phyloP scores from a whole-genome alignment of 1,140 invertebrate genomes.

The Mesaphorura yosii region DNA sequence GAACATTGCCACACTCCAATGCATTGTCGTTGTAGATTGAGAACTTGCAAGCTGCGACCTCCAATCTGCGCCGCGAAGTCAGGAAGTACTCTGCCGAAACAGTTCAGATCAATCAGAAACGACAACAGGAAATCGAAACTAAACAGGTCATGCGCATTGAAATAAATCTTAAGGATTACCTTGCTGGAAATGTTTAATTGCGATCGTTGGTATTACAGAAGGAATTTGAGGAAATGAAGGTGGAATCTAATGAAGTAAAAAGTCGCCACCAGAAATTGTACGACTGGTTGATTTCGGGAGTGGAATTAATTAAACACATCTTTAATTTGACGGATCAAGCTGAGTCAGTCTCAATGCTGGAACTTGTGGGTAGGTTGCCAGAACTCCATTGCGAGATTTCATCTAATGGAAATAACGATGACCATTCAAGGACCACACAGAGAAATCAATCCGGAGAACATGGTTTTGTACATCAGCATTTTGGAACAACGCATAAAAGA shows the following conservation, averaged over 20 bases:
- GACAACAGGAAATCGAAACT: slow-evolving; percentile 20
- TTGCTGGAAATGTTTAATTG: not conserved
- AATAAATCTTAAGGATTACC: not conserved
- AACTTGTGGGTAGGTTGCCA: slow-evolving; percentile 17
- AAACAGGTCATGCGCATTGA: slow-evolving; percentile 12
- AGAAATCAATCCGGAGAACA: slow-evolving; percentile 20
- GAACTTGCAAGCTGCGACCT: slow-evolving; percentile 17
- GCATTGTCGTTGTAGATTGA: slow-evolving; percentile 20
- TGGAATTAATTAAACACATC: slow-evolving; percentile 20
- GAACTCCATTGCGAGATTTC: not conserved
- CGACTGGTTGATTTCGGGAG: slow-evolving; percentile 22
- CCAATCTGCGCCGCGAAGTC: slow-evolving; percentile 15
- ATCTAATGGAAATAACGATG: not conserved
- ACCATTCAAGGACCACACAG: slow-evolving; percentile 15
- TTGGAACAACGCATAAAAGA: slow-evolving; percentile 23
- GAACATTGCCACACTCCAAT: not conserved
- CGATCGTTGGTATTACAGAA: not conserved
- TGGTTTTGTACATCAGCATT: slow-evolving; percentile 25
- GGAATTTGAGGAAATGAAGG: slow-evolving; percentile 18
- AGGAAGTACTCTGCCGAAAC: slow-evolving; percentile 15
- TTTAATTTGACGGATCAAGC: slow-evolving; percentile 22
- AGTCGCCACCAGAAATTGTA: slow-evolving; percentile 4
- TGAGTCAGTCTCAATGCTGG: slow-evolving; percentile 18
- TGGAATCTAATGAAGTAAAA: slow-evolving; percentile 9
- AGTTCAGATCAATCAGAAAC: slow-evolving; percentile 23